phyloP scores from a whole-genome alignment of 2,113 vertebrate genomes.

The Trichomycterus rosablanca region DNA sequence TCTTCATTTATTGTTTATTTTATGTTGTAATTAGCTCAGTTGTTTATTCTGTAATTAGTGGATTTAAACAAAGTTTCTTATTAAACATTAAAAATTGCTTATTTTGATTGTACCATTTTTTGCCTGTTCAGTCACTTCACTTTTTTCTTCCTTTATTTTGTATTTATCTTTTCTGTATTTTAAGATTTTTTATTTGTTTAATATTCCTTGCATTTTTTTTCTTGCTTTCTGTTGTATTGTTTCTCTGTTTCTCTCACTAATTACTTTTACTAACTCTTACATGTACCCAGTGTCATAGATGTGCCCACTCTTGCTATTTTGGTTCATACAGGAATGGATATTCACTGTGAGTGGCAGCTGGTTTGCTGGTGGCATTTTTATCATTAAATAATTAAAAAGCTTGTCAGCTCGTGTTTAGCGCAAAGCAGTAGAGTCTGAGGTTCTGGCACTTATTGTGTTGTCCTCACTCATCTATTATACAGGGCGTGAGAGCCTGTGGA shows the following conservation, averaged over 20 bases:
- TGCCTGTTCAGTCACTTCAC: background rate
- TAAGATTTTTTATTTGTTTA: no score
- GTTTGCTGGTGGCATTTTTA: slow-evolving; percentile 86
- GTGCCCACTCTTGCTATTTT: background rate
- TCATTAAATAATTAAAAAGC: slow-evolving; percentile 84
- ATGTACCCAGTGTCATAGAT: background rate
- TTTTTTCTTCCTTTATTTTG: background rate
- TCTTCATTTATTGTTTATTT: background rate
- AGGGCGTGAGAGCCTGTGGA: slow-evolving; percentile 7
- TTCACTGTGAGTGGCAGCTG: slow-evolving; percentile 82
- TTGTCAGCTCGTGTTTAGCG: slow-evolving; percentile 80
- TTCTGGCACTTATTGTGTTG: slow-evolving; percentile 33
- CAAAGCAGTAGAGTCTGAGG: slow-evolving; percentile 68
- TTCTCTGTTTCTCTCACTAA: background rate
- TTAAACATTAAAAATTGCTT: background rate
- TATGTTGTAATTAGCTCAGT: no score
- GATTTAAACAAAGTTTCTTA: no score
- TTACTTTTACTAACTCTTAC: no score
- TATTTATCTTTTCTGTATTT: no score
- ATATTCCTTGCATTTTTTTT: no score
- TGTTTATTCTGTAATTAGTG: no score
- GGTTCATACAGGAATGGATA: slow-evolving; percentile 60
- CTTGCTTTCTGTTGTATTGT: background rate
- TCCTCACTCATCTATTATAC: slow-evolving; percentile 10
- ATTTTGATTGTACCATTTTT: background rate